Base-by-base conservation (phyloP, 2,113 vertebrate species). In the Petrocephalus zakoni region DNA sequence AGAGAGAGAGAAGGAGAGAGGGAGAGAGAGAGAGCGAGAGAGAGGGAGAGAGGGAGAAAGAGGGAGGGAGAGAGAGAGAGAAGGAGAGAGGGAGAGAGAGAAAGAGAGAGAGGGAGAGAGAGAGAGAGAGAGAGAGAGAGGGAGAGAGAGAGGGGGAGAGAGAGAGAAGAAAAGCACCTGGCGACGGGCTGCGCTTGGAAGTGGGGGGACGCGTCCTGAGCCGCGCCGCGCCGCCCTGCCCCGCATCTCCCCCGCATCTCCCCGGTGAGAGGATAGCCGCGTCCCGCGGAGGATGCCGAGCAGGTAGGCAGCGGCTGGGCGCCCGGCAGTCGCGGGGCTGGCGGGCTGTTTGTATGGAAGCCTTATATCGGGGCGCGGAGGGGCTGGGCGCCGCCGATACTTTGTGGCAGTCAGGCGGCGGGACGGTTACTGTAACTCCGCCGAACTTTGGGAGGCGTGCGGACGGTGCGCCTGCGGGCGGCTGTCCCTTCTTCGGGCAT, bases 131-230 rank as follows among this genome's bases (percentile, higher is more conserved):
- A 87, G 85, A 55, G 78, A 87, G 58, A 19, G 17, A 75, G 61
- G 29, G 61, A 88, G 61, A 49, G 87, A 75, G 11, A 49, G 34
- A 4, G 87, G 82, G 51, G 25, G 52, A 83, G 51, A 22, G 75
- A 46, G 51, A 46, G 25, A 46, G 78, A 90, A 88, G 91, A 89
- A 92, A 93, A 89, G 92, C 93, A 94, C 94, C 93, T 93, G 94
- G 87, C 90, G 87, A 91, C 91, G 87, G 88, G 85, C 89, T 85
- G 78, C 37, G 25, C 15, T 90, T 89, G 89, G 88, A 92, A 92
- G 95, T 90, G 93, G 87, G n/a, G 92, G 89, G 90, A 90, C 91
- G 93, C 91, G 90, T 46, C 87, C 78, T 88, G 92, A 94, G 92
- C 93, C 92, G 92, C 89, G 55, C 91, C 85, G 91, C 93, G 55